Evolutionary conservation across 2,113 vertebrate genomes (phyloP).

Genomic region (Tragelaphus buxtoni): DNA sequence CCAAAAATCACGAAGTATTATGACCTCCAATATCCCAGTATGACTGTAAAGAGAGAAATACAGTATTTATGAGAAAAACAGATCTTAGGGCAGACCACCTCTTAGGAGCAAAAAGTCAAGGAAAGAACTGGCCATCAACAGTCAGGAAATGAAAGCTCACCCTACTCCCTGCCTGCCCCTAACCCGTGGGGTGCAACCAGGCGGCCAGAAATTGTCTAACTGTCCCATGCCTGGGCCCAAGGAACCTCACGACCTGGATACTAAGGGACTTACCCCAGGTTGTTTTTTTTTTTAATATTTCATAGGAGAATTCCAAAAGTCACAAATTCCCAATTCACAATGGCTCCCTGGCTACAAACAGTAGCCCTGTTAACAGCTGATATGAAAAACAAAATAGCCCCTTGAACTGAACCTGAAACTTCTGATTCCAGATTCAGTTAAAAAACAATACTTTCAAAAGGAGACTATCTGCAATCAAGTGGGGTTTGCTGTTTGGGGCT

Average conservation of each 20-base stretch:
- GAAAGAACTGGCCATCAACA: background rate
- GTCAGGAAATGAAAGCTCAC: background rate
- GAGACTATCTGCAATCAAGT: constrained; percentile 4
- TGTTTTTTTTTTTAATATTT: background rate
- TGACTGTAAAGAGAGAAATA: background rate
- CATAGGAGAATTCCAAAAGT: background rate
- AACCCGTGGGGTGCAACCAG: background rate
- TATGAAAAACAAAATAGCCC: background rate
- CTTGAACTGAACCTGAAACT: background rate
- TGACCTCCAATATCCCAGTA: background rate
- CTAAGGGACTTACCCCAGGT: background rate
- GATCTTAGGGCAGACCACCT: background rate
- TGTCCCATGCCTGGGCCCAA: background rate
- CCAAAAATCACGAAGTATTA: background rate
- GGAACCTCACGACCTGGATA: background rate
- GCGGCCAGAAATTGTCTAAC: background rate
- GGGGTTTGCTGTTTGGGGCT: background rate
- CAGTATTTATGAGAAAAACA: background rate
- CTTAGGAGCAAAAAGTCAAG: background rate
- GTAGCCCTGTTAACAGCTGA: background rate
- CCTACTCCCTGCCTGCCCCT: background rate
- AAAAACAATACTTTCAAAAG: background rate
- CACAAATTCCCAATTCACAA: background rate
- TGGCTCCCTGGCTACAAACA: background rate
- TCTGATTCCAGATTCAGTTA: background rate